Base-by-base conservation (phyloP, 2,888 invertebrate species). In the Mactromeris polynyma region DNA sequence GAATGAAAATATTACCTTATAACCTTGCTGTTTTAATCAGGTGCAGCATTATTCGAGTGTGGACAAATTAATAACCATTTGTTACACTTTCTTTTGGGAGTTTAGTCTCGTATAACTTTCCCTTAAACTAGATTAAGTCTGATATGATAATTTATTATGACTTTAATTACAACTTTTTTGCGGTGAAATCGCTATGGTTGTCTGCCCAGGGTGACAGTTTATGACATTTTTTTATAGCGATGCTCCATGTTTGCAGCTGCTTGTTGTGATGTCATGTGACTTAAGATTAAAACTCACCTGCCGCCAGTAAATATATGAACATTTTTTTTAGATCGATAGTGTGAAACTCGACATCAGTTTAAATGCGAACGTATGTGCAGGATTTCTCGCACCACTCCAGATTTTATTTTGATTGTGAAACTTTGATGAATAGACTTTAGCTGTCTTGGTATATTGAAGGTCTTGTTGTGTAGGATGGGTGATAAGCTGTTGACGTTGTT, bases 271-370 rank as follows among this genome's bases (percentile, higher is more conserved):
- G 73, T 73, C 73, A 73, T 73, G 73, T 73, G 73, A 73, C 36
- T 21, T 73, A 36, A 73, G 36, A 33, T 73, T 73, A 3, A 73
- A 73, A 73, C 33, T 73, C 73, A 73, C 73, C 73, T 73, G 73
- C 73, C n/a, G 17, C 11, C 58, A 26, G 26, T 64, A 26, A 17
- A 6, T 64, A 64, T 46, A 46, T 46, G 46, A 46, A 46, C 46
- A 17, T 46, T 46, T 46, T 9, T 46, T 46, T 46, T 14, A 46
- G 46, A 46, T 46, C 6, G 17, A 46, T 46, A 17, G 46, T 17
- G 17, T 46, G 46, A 46, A 46, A 17, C 17, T 46, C 46, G 11
- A 46, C 46, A 46, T 46, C 46, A 46, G 46, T 46, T 46, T 46
- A 46, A 17, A 46, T 46, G 46, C 17, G 11, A 46, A 46, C 17